Evolutionary conservation across 2,888 invertebrate genomes (phyloP).

Genomic region (Microplitis deprimator): DNA sequence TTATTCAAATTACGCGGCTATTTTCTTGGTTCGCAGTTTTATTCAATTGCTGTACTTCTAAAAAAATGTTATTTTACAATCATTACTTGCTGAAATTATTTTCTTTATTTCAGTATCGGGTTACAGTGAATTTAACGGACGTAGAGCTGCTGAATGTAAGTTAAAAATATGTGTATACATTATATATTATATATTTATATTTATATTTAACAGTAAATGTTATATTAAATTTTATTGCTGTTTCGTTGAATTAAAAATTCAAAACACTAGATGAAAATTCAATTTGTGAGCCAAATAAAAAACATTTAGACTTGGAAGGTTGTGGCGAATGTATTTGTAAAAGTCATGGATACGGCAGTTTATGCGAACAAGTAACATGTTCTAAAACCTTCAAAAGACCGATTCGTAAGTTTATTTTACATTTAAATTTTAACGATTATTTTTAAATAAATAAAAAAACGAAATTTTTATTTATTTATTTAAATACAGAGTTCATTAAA

Average conservation of each 20-base stretch:
- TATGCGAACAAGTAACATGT: slow-evolving; percentile 31
- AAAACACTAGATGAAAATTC: slow-evolving; percentile 33
- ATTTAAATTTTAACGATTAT: background rate
- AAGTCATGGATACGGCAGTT: slow-evolving; percentile 39
- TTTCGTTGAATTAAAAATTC: background rate
- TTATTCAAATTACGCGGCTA: background rate
- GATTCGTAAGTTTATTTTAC: slow-evolving; percentile 24
- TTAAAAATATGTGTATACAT: background rate
- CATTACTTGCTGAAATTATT: background rate
- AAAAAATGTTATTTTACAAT: background rate
- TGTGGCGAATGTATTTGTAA: slow-evolving; percentile 36
- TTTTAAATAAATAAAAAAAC: background rate
- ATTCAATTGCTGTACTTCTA: background rate
- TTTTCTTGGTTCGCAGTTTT: background rate
- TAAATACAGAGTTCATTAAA: no score
- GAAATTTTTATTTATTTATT: background rate
- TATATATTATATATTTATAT: background rate
- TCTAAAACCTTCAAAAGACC: slow-evolving; percentile 16
- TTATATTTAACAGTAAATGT: background rate
- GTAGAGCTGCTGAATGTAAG: slow-evolving; percentile 37
- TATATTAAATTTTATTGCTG: background rate
- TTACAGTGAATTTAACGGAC: slow-evolving; percentile 3
- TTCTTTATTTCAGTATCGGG: slow-evolving; percentile 5
- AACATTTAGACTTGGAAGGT: slow-evolving; percentile 29
- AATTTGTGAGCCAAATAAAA: slow-evolving; percentile 40